A percentile compares a stretch with the other conserved stretches of the same genome.
These are phyloP conservation scores for Nemotelus nigrinus DNA, from an alignment of 2,888 invertebrate genomes.

Conservation along the genomic window DNA sequence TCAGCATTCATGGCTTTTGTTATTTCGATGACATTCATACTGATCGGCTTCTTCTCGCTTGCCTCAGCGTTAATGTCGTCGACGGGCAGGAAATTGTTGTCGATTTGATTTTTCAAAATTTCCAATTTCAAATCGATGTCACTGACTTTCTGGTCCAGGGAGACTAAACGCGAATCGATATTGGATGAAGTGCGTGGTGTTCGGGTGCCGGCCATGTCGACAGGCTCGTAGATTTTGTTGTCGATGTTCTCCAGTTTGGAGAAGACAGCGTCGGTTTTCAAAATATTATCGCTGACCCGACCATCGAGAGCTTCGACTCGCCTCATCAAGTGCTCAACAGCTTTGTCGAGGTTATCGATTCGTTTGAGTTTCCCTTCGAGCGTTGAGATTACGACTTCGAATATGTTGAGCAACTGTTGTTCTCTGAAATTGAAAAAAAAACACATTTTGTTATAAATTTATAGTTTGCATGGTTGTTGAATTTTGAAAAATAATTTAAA, in stretches of 20 bases:
- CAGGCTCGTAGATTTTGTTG: constrained; percentile 73
- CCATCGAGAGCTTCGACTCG: constrained; percentile 85
- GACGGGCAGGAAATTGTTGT: constrained; percentile 80
- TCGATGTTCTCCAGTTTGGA: constrained; percentile 80
- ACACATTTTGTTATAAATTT: too few species aligned
- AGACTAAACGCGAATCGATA: constrained; percentile 74
- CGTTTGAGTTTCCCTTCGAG: constrained; percentile 87
- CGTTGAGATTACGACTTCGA: constrained; percentile 89
- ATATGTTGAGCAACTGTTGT: constrained; percentile 87
- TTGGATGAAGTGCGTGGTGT: constrained; percentile 62
- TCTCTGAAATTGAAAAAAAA: constrained; percentile 74
- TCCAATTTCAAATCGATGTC: constrained; percentile 83
- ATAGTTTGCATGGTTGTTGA: too few species aligned
- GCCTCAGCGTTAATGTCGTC: constrained; percentile 89
- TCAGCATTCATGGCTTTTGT: constrained; percentile 85
- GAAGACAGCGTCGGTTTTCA: constrained; percentile 85
- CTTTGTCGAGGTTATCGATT: constrained; percentile 88
- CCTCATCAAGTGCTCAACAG: constrained; percentile 86
- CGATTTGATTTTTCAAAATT: constrained; percentile 82
- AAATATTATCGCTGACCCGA: constrained; percentile 83
- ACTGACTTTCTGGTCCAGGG: constrained; percentile 84
- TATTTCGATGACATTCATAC: constrained; percentile 83
- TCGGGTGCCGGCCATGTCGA: constrained; percentile 56
- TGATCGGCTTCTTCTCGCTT: constrained; percentile 86
- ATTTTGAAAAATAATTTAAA: too few species aligned